Percentiles rank a stretch among this genome's conserved stretches.
These are phyloP conservation scores for Blastomussa wellsi DNA, from an alignment of 92 coral and sea anemone genomes.

Conservation along the genomic window DNA sequence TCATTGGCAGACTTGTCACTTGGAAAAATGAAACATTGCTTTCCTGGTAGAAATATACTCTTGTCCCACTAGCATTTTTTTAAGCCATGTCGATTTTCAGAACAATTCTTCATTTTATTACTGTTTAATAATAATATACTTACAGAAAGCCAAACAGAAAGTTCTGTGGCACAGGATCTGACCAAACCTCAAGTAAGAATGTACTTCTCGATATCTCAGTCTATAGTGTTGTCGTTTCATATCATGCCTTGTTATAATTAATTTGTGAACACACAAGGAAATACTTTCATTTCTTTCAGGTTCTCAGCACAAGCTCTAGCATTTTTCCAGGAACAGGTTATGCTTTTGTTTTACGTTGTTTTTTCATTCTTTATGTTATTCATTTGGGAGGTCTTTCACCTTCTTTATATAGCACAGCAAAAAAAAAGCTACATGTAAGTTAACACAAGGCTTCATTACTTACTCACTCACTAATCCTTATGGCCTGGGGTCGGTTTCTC, in stretches of 20 bases:
- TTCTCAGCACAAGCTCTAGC: constrained; percentile 59
- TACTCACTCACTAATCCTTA: no score
- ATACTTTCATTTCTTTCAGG: constrained; percentile 26
- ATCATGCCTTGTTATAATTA: background rate
- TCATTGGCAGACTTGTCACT: no score
- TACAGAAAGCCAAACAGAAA: constrained; percentile 36
- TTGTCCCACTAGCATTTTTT: no score
- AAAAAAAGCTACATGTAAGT: background rate
- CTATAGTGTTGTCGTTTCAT: background rate
- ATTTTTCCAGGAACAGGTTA: constrained; percentile 69
- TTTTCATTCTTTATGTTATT: background rate
- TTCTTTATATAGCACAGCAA: background rate
- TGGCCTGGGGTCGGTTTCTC: no score
- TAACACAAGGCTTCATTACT: background rate
- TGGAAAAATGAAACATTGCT: no score
- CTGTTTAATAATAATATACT: background rate
- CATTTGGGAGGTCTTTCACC: background rate
- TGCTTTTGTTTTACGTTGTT: background rate
- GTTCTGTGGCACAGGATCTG: constrained; percentile 24
- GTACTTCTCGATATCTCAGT: background rate
- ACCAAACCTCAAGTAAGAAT: constrained; percentile 30
- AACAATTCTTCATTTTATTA: no score
- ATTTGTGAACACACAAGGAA: background rate
- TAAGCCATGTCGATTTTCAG: no score
- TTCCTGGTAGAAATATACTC: no score